Base-by-base conservation (phyloP, 2,113 vertebrate genomes). In the Ammodytes dubius region DNA sequence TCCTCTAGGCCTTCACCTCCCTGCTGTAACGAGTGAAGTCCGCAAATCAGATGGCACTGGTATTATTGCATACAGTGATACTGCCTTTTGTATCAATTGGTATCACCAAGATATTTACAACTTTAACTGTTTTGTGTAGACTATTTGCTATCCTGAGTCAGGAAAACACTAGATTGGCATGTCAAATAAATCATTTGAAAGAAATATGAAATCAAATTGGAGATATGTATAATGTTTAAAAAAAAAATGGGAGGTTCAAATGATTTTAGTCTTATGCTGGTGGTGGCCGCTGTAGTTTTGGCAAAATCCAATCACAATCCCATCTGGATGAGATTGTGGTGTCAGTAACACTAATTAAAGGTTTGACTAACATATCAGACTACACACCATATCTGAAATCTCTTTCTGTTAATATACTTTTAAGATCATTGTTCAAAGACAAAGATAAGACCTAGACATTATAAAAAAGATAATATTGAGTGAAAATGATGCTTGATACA, bases 401-500 rank as follows among this genome's bases (percentile, higher is more conserved):
- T 72, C 13, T 4, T 0, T 1, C 17, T 7, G 4, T 39, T 3
- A 42, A 42, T 43, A 65, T 11, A n/a, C 42, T 45, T 59, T 19
- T 39, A 45, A 61, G 12, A 5, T 8, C 12, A 27, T 27, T 27
- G 27, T 27, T 27, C 27, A 27, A 27, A 27, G 27, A 27, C 27
- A 27, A 27, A 27, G 14, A 64, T 39, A 47, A 42, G 12, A 6
- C 56, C 11, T 35, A 47, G 9, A 70, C 42, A 13, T 10, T 63
- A 42, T 56, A 46, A 83, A 79, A 75, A 58, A 27, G 27, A 27
- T 0, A 56, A n/a, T 54, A 52, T 19, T 53, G 56, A 68, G 11
- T 59, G 40, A 7, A 35, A 81, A 54, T 54, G 63, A 68, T 42
- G 19, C 49, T 72, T n/a, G 60, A 83, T 75, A 77, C 56, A 88